Evolutionary conservation across 2,888 invertebrate genomes (phyloP).

Genomic region (Eupithecia inturbata): DNA sequence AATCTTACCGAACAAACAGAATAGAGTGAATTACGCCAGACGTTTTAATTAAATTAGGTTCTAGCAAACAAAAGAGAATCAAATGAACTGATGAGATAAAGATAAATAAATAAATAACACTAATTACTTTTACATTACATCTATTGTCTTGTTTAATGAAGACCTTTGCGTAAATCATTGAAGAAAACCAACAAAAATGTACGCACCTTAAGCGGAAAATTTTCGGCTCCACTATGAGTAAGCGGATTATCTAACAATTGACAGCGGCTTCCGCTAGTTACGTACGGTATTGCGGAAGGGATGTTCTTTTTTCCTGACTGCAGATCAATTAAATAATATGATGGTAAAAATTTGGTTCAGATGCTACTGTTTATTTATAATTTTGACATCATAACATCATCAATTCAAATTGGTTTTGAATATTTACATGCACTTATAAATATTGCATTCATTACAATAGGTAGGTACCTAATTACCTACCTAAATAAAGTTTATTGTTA

Average conservation of each 20-base stretch:
- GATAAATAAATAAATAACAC: conserved; percentile 1
- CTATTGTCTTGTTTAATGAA: not conserved
- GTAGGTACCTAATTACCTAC: not conserved
- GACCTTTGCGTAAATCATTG: conserved; percentile 3
- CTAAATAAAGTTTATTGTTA: not conserved
- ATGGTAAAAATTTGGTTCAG: not conserved
- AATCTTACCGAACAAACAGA: not conserved
- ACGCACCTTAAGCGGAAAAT: not conserved
- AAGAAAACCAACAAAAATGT: not conserved
- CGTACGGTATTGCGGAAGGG: not conserved
- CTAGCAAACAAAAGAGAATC: conserved; percentile 8
- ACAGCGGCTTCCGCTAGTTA: not conserved
- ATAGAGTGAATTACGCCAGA: conserved; percentile 3
- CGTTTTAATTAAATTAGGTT: conserved; percentile 11
- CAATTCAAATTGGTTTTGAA: not conserved
- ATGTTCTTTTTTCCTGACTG: not conserved
- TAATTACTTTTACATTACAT: conserved; percentile 7
- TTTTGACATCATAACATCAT: not conserved
- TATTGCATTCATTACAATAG: not conserved
- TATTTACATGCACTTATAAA: not conserved
- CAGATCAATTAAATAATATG: not conserved
- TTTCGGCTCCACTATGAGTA: not conserved
- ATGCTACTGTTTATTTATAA: not conserved
- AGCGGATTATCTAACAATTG: not conserved
- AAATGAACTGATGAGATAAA: conserved; percentile 10